Evolutionary conservation across 2,888 invertebrate genomes (phyloP), one percentile per base, ranked within the genome.

Genomic region (Ectropis crepuscularia): DNA sequence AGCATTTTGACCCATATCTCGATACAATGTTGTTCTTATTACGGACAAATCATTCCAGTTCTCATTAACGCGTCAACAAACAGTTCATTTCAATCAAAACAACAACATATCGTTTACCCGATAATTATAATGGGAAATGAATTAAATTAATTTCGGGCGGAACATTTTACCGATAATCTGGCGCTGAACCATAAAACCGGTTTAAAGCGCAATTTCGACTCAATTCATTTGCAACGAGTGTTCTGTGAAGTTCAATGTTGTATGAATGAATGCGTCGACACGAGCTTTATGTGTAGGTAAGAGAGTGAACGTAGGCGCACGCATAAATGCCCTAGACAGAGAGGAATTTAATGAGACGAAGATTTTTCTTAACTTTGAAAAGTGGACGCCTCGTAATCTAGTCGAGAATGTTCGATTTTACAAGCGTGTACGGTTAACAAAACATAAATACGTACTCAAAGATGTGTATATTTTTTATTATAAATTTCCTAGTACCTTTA

Each of bases 181-280:
- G 77, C 79, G 77, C 78, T 71, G 80, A 78, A 79, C 78, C 81
- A 79, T 85, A 77, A 84, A 85, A 79, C 73, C 76, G 76, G 79
- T 80, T 82, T 82, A 80, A 81, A 83, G 74, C 77, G 74, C 74
- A 79, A 79, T 79, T 81, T 77, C 71, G 69, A 76, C 72, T 79
- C 79, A 80, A 81, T 85, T 85, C 79, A 84, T 85, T 85, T 82
- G 78, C 80, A 76, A 77, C 67, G 74, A 78, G 76, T 77, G 75
- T 75, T 81, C 76, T 75, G 69, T 81, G 76, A 77, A 81, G 79
- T 83, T 81, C 80, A 81, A 78, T 80, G 78, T 78, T 81, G 77
- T 82, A 79, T 80, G 79, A 81, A 81, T 81, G 74, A 80, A 79
- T 83, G 77, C 77, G 72, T 73, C 73, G 70, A 75, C 74, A 75